Conservation (phyloP, 2,113 vertebrate genomes). For the Diadophis punctatus region DNA sequence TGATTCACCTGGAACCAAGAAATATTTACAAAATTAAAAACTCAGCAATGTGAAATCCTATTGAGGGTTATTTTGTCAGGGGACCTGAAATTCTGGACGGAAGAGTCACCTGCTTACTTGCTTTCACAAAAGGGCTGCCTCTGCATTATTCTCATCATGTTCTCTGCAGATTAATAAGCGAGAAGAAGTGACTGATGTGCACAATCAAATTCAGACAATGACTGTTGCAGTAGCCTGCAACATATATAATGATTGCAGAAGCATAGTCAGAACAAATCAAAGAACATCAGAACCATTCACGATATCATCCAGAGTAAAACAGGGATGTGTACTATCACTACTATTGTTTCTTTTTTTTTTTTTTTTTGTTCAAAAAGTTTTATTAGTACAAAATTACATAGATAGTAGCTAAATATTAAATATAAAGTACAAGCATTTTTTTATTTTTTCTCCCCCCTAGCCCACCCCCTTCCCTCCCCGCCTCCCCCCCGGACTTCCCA, state of each 20-base stretch:
- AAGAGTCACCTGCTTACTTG: background rate
- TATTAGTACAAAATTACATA: too few species aligned
- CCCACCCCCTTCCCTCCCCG: too few species aligned
- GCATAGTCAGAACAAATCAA: background rate
- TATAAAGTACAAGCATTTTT: too few species aligned
- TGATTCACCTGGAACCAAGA: background rate
- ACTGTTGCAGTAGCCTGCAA: conserved; percentile 55
- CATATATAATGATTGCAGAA: conserved; percentile 9
- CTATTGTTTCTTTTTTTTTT: background rate
- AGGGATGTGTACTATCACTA: background rate
- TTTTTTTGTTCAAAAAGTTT: too few species aligned
- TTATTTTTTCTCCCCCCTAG: too few species aligned
- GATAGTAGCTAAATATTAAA: too few species aligned
- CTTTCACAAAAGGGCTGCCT: background rate
- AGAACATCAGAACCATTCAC: background rate
- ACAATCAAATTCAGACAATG: conserved; percentile 54
- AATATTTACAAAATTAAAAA: background rate
- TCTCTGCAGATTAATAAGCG: conserved; percentile 52
- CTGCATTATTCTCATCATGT: background rate
- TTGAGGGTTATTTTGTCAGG: background rate
- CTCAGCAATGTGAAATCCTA: background rate
- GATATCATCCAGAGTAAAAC: background rate
- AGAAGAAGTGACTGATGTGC: conserved; percentile 57
- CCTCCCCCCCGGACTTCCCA: too few species aligned
- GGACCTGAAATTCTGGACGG: background rate